These are phyloP conservation scores for Cenopis cana DNA, from an alignment of 2,888 invertebrate species.

Conservation along the genomic window DNA sequence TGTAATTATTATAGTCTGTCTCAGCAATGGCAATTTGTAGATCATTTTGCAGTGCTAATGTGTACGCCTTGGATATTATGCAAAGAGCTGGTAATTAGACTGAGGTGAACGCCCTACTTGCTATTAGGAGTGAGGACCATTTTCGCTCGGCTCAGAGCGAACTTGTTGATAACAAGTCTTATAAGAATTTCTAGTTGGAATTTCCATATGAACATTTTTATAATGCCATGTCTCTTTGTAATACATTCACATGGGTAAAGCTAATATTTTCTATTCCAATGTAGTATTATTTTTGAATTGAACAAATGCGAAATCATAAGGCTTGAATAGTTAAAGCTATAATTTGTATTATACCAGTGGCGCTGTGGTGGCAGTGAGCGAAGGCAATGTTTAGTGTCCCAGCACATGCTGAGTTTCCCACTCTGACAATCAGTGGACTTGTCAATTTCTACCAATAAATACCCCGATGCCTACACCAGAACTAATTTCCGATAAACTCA, in stretches of 20 bases:
- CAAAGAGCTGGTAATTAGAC: constrained; percentile 77
- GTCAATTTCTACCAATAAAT: constrained; percentile 77
- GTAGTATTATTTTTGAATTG: constrained; percentile 52
- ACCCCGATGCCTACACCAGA: constrained; percentile 72
- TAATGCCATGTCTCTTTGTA: constrained; percentile 28
- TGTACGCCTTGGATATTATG: constrained; percentile 74
- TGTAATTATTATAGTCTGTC: constrained; percentile 73
- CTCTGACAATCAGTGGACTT: constrained; percentile 71
- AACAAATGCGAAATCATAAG: constrained; percentile 62
- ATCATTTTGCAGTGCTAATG: constrained; percentile 79
- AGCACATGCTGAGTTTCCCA: constrained; percentile 76
- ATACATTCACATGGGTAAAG: constrained; percentile 19
- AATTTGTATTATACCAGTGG: constrained; percentile 70
- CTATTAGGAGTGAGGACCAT: constrained; percentile 38
- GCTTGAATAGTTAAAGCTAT: constrained; percentile 56
- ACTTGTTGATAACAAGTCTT: constrained; percentile 41
- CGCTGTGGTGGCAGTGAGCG: constrained; percentile 59
- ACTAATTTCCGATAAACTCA: constrained; percentile 81
- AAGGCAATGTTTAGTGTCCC: constrained; percentile 72
- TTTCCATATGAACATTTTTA: constrained; percentile 19
- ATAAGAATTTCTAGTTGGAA: constrained; percentile 41
- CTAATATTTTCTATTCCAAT: constrained; percentile 34
- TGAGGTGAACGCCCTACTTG: constrained; percentile 69
- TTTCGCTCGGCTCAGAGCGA: constrained; percentile 17
- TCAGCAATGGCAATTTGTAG: constrained; percentile 75